Conservation (phyloP, 2,113 vertebrate species). For the Rousettus leschenaultii region DNA sequence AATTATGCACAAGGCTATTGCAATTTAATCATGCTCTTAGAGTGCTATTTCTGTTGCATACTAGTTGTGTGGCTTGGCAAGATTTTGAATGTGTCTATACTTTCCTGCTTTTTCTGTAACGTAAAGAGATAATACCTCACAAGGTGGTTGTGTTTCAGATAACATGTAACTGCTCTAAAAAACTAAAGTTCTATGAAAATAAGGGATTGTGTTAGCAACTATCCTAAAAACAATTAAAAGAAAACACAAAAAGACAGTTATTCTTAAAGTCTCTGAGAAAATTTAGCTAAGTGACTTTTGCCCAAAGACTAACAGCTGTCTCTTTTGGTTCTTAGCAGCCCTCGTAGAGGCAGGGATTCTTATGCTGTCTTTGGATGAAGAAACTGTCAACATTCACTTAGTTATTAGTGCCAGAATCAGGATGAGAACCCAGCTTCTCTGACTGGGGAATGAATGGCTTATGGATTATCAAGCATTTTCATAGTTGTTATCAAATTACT, state of each 20-base stretch:
- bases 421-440: not conserved
- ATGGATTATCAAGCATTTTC: not conserved
- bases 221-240: not conserved
- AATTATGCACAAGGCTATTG: not conserved
- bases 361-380: not conserved
- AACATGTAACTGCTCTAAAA: not conserved
- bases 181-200: not conserved
- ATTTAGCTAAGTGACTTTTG: not conserved
- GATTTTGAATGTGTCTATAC: not conserved
- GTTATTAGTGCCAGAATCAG: not conserved
- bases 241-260: not conserved
- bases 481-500: not conserved
- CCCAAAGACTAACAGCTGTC: not conserved
- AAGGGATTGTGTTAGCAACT: not conserved
- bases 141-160: not conserved
- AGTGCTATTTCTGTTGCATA: not conserved
- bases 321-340: not conserved
- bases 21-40: not conserved
- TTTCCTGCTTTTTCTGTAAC: not conserved
- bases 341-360: not conserved
- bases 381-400: not conserved
- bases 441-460: not conserved
- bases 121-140: not conserved
- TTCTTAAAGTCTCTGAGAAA: constrained; percentile 2
- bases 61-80: not conserved